Base-by-base conservation (phyloP, 2,888 invertebrate genomes). In the Andrena fulva region DNA sequence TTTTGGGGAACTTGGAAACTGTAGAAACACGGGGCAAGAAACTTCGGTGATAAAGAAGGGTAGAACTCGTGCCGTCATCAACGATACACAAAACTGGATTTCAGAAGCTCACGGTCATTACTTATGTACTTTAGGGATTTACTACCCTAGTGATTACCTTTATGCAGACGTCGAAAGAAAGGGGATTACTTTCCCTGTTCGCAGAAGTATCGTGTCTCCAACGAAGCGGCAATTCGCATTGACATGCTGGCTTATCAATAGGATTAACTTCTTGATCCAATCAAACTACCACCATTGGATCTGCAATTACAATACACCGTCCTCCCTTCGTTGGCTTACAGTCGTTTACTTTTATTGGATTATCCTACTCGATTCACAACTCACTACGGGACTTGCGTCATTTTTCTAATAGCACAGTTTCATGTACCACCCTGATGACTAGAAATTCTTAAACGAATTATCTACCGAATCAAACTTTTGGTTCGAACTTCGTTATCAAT, bases 241-340 rank as follows among this genome's bases (percentile, higher is more conserved):
- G 77, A 52, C 42, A 6, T 31, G 16, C 33, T 20, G 78, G 63
- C 67, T 68, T 48, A 62, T 50, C 67, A 29, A 54, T 12, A 33
- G 48, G 78, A 72, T 78, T 67, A 72, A 35, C 20, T 62, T 72
- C 56, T 29, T 56, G 72, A 79, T 73, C 73, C 73, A 79, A 81
- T 78, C 73, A 56, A 68, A 69, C 35, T n/a, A 24, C 10, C 62
- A 12, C 54, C 48, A 12, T 50, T 27, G 50, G 64, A 59, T 59
- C 63, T 74, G 31, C 73, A 52, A 81, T 81, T 50, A 69, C 79
- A 59, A 69, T 69, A 74, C 59, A 35, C 62, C 48, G 72, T 35
- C 20, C 42, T 60, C 59, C 64, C 59, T 62, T 67, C 72, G 62
- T 84, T 84, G 75, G 60, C 52, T 86, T 82, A 82, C 70, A 73